Evolutionary conservation across 2,113 vertebrate genomes (phyloP).

Genomic region (Lanius collurio): DNA sequence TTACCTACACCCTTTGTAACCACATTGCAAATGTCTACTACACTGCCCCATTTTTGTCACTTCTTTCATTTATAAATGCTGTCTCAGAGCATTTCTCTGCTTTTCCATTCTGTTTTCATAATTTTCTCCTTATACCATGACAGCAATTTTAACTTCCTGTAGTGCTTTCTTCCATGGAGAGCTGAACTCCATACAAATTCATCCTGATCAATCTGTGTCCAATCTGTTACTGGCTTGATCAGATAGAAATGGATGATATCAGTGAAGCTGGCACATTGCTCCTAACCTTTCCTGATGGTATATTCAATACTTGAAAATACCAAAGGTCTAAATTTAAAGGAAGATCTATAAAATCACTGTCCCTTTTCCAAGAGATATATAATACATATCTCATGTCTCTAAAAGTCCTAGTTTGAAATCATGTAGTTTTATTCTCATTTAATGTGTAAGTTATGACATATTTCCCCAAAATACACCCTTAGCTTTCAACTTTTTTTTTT

Average conservation of each 20-base stretch:
- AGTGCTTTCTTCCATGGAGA: neutral
- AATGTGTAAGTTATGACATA: neutral
- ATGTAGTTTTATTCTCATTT: neutral
- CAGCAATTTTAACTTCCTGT: neutral
- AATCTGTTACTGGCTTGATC: constrained; percentile 37
- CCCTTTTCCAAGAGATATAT: neutral
- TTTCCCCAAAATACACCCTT: neutral
- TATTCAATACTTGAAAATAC: constrained; percentile 8
- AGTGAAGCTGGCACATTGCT: neutral
- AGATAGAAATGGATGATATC: neutral
- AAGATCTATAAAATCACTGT: neutral
- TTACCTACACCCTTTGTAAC: too few relatives aligned
- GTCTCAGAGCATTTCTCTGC: neutral
- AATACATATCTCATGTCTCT: neutral
- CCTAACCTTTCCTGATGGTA: neutral
- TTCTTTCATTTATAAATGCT: neutral
- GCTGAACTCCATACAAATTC: neutral
- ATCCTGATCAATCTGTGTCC: constrained; percentile 6
- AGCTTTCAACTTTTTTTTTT: neutral
- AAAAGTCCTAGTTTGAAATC: neutral
- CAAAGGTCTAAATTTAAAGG: constrained; percentile 27
- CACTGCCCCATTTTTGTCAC: neutral
- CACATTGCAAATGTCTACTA: too few relatives aligned
- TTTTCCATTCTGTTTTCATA: neutral
- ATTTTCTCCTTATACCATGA: neutral